Conservation (phyloP, 2,797 vertebrate species). For the Amniataba percoides region DNA sequence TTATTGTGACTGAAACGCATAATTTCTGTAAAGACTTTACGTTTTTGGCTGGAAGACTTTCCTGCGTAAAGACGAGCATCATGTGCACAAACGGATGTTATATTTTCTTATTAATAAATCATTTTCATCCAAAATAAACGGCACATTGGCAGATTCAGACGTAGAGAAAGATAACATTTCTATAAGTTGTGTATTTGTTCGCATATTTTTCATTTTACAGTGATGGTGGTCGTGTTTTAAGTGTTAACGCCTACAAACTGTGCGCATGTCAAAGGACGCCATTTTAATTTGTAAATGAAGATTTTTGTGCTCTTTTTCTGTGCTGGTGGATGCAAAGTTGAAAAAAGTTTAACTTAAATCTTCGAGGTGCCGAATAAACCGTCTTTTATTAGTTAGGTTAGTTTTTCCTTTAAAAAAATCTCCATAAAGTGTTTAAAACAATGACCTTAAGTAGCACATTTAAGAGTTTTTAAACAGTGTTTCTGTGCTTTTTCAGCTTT, state of each 20-base stretch:
- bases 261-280: neutral
- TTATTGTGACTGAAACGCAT: neutral
- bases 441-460: neutral
- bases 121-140: too few relatives aligned
- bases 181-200: too few relatives aligned
- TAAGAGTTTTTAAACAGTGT: neutral
- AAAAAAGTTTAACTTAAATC: neutral
- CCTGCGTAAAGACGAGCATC: neutral
- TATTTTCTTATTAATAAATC: too few relatives aligned
- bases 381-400: too few relatives aligned
- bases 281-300: neutral
- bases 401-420: neutral
- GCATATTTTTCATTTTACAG: too few relatives aligned
- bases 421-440: neutral
- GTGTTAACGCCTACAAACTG: neutral
- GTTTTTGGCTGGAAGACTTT: constrained; percentile 14
- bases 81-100: too few relatives aligned
- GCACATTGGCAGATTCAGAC: too few relatives aligned
- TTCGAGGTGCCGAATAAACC: neutral
- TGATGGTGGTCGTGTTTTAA: too few relatives aligned
- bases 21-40: neutral
- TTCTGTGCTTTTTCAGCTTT: neutral
- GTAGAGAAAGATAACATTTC: too few relatives aligned
- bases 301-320: neutral
- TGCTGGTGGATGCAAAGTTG: neutral